A percentile compares a stretch with the other conserved stretches of the same genome.
Evolutionary conservation across 1,140 invertebrate species (phyloP).

Genomic region (Spodoptera litura): DNA sequence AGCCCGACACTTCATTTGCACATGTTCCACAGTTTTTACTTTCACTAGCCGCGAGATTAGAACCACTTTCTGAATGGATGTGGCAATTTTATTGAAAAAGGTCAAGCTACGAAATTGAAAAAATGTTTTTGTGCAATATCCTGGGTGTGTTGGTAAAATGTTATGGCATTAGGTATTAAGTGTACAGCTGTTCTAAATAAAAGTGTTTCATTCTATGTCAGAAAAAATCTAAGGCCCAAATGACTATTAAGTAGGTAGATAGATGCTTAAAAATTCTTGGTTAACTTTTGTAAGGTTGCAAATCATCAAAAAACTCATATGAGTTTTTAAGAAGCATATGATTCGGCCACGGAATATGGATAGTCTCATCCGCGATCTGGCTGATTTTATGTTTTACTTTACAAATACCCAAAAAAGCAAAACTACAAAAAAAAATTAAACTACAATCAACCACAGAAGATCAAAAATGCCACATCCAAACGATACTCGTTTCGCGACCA

Average conservation of each 20-base stretch:
- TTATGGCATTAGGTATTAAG: no score
- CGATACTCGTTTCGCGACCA: background rate
- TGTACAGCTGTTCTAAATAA: background rate
- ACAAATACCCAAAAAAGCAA: no score
- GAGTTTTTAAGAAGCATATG: no score
- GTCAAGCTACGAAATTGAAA: background rate
- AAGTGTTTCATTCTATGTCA: background rate
- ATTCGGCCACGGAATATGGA: no score
- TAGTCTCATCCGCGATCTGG: background rate
- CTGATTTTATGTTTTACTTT: no score
- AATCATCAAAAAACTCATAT: no score
- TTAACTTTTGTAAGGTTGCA: no score
- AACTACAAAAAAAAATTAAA: no score
- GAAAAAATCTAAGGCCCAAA: background rate
- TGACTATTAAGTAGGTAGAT: no score
- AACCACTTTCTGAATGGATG: slow-evolving; percentile 14
- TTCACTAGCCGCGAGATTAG: slow-evolving; percentile 13
- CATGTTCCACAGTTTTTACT: slow-evolving; percentile 23
- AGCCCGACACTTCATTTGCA: background rate
- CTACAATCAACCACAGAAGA: background rate
- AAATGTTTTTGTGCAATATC: slow-evolving; percentile 11
- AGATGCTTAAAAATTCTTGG: no score
- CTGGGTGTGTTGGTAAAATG: background rate
- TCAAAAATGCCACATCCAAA: slow-evolving; percentile 13
- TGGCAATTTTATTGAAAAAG: slow-evolving; percentile 13